Conservation (phyloP, 1,140 invertebrate species). For the Microvelia longipes region DNA sequence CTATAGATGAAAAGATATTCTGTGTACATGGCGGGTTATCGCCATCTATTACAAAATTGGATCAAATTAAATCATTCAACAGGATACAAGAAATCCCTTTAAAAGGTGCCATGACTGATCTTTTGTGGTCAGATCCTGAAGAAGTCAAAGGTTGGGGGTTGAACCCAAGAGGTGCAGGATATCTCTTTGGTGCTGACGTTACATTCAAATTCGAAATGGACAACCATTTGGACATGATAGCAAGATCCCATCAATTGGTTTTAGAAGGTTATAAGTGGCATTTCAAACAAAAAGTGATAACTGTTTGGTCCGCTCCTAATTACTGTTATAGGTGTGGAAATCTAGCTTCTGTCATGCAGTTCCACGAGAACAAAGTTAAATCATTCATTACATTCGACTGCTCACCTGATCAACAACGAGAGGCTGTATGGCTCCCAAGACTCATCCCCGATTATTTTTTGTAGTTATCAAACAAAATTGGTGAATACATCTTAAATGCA, state of each 20-base stretch:
- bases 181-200: slow-evolving; percentile 94
- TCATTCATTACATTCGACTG: slow-evolving; percentile 98
- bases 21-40: slow-evolving; percentile 98
- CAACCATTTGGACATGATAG: slow-evolving; percentile 97
- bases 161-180: slow-evolving; percentile 91
- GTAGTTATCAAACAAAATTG: too few species aligned
- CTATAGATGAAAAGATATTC: slow-evolving; percentile 98
- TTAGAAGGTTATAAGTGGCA: slow-evolving; percentile 99
- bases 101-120: slow-evolving; percentile 99
- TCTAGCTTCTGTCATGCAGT: slow-evolving; percentile 93
- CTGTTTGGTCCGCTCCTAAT: slow-evolving; percentile 99
- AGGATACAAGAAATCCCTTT: slow-evolving; percentile 97
- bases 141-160: slow-evolving; percentile 67
- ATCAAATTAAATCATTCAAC: slow-evolving; percentile 98
- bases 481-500: too few species aligned
- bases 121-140: slow-evolving; percentile 98
- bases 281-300: slow-evolving; percentile 94
- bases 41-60: slow-evolving; percentile 93
- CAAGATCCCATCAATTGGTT: slow-evolving; percentile 94
- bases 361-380: slow-evolving; percentile 86
- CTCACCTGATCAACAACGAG: slow-evolving; percentile 92
- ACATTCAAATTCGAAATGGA: slow-evolving; percentile 87
- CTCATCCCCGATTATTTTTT: too few species aligned
- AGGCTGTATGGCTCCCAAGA: slow-evolving; percentile 72
- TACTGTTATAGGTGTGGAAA: slow-evolving; percentile 99